These are phyloP conservation scores for Cyrtonyx montezumae DNA, from an alignment of 2,113 vertebrate species.

Conservation along the genomic window DNA sequence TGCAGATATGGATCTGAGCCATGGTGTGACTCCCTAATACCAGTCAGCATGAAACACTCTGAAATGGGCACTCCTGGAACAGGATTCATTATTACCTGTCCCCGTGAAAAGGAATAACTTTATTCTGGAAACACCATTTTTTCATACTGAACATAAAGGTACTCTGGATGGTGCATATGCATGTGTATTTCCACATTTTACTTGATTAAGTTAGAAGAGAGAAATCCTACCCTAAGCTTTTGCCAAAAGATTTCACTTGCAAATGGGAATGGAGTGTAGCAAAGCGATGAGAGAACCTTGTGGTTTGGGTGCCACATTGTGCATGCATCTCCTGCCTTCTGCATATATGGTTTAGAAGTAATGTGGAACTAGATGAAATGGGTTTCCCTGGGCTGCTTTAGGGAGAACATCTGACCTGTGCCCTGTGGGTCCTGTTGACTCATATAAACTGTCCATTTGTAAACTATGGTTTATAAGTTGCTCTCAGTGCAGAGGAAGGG, in stretches of 20 bases:
- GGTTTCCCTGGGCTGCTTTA: not conserved
- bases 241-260: not conserved
- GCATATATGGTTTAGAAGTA: not conserved
- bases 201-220: not conserved
- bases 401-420: not conserved
- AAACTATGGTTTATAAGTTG: not conserved
- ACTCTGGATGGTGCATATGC: fast-evolving
- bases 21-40: fast-evolving
- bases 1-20: not conserved
- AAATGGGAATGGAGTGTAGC: not conserved
- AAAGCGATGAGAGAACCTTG: not conserved
- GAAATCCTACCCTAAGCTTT: fast-evolving
- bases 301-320: not conserved
- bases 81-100: not conserved
- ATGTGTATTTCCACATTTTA: not conserved
- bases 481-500: not conserved
- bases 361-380: fast-evolving
- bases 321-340: fast-evolving
- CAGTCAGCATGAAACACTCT: not conserved
- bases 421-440: not conserved
- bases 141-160: fast-evolving
- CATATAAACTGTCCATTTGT: not conserved
- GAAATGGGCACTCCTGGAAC: not conserved
- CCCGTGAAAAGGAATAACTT: not conserved
- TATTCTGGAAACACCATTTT: not conserved